Evolutionary conservation across 2,113 vertebrate genomes (phyloP).

Genomic region (Anhinga anhinga): DNA sequence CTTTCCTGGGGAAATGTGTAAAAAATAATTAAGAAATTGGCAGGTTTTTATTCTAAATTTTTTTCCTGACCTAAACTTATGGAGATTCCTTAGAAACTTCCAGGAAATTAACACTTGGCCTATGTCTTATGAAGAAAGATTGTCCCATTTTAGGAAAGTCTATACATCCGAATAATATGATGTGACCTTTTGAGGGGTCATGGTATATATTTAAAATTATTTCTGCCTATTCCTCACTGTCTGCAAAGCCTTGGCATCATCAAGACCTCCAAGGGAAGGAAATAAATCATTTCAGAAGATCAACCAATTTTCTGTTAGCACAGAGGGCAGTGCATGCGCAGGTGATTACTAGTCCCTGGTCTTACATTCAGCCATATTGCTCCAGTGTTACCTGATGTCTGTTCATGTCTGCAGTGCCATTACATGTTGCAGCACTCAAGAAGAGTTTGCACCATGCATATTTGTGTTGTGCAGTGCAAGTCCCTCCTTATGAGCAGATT

Average conservation of each 20-base stretch:
- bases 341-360: neutral
- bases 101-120: neutral
- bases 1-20: neutral
- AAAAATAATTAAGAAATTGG: neutral
- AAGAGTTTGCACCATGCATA: neutral
- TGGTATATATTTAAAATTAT: neutral
- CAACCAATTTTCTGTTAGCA: neutral
- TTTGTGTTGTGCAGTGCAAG: neutral
- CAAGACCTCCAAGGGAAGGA: neutral
- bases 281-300: neutral
- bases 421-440: neutral
- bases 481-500: neutral
- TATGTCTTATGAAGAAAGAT: neutral
- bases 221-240: neutral
- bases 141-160: neutral
- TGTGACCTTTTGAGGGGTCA: neutral
- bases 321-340: rapidly evolving
- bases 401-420: neutral
- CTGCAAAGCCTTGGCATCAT: neutral
- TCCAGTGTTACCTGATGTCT: neutral
- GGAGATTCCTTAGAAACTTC: neutral
- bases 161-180: neutral
- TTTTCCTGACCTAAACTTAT: neutral
- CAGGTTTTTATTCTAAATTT: neutral
- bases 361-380: neutral